Percentiles rank a stretch among this genome's conserved stretches.
Conservation (phyloP, 2,797 vertebrate species). For the Pseudochirops cupreus region DNA sequence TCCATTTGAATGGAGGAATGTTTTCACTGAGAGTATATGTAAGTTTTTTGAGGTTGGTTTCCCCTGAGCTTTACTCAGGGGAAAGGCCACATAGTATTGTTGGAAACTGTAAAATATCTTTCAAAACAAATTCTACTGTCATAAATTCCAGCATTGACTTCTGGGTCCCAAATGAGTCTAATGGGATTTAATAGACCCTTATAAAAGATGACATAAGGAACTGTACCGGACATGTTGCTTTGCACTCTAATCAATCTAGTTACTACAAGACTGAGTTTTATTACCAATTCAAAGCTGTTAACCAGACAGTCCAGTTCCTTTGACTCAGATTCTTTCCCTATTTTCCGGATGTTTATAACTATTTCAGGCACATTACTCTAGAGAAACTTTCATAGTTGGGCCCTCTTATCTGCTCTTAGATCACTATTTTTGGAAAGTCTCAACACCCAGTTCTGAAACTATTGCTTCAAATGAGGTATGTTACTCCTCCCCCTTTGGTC, state of each 20-base stretch:
- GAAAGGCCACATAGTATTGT: neutral
- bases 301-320: neutral
- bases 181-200: constrained; percentile 4
- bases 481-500: neutral
- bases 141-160: neutral
- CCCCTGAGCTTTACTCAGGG: neutral
- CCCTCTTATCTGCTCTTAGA: neutral
- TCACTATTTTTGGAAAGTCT: neutral
- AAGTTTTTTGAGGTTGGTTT: constrained; percentile 51
- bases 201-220: neutral
- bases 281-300: constrained; percentile 8
- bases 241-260: neutral
- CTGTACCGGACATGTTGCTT: constrained; percentile 24
- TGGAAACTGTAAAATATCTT: constrained; percentile 28
- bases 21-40: constrained; percentile 26
- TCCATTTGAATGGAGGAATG: constrained; percentile 54
- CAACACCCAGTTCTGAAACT: neutral
- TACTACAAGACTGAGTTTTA: constrained; percentile 29
- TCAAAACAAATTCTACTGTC: neutral
- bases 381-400: neutral
- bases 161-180: neutral
- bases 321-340: neutral
- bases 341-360: neutral
- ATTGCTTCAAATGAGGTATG: neutral
- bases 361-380: neutral